These are phyloP conservation scores for Calosoma granatense DNA, from an alignment of 1,140 invertebrate genomes.

Conservation along the genomic window DNA sequence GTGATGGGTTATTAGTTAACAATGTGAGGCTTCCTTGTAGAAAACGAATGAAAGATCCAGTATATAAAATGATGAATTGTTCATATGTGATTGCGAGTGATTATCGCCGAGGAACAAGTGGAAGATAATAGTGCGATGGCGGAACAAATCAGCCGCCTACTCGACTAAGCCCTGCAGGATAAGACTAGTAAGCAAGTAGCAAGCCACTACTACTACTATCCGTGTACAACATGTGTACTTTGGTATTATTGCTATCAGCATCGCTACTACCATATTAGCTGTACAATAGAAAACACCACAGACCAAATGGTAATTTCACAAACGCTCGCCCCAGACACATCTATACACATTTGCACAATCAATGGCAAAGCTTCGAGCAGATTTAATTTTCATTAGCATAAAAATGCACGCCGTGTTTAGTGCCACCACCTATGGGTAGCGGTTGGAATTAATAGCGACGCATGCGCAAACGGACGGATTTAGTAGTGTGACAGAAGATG, in stretches of 20 bases:
- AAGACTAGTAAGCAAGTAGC: neutral
- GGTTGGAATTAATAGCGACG: neutral
- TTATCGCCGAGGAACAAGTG: neutral
- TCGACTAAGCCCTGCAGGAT: neutral
- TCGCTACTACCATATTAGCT: neutral
- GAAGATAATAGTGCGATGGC: neutral
- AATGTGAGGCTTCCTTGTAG: too few species aligned
- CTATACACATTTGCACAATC: neutral
- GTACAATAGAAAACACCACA: neutral
- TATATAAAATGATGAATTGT: neutral
- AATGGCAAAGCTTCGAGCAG: neutral
- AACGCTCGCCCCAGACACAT: too few species aligned
- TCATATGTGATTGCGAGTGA: neutral
- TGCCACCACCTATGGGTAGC: neutral
- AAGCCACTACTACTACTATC: neutral
- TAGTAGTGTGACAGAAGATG: neutral
- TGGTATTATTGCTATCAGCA: neutral
- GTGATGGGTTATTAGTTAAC: too few species aligned
- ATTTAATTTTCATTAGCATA: conserved; percentile 5
- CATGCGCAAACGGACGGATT: neutral
- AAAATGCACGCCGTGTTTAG: neutral
- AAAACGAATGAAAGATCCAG: too few species aligned
- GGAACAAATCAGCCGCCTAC: neutral
- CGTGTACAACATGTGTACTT: neutral
- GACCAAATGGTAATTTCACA: neutral